Evolutionary conservation across 1,140 invertebrate genomes (phyloP), one percentile per base, ranked within the genome.

Genomic region (Heliothis virescens): DNA sequence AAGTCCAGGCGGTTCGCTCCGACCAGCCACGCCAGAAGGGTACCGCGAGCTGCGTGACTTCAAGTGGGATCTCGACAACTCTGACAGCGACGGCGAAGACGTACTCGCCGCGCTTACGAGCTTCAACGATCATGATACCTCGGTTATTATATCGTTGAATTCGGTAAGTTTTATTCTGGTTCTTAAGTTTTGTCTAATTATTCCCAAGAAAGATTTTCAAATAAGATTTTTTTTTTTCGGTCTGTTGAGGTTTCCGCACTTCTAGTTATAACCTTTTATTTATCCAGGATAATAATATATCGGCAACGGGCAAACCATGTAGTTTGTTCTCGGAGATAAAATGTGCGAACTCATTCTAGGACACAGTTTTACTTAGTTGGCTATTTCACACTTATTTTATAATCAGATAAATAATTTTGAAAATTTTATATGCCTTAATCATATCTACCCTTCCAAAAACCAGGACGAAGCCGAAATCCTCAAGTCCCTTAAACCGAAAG

Each of bases 41-140:
- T 89, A 86, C 79, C 85, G 89, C 13, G 91, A 91, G 67, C 79
- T 91, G 72, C 85, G 90, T 1, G 91, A 89, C 80, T 86, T 87
- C 81, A 87, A 86, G 15, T 55, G 86, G 60, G 87, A 90, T n/a
- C 50, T 85, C 2, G 92, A 94, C 15, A 89, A 90, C 80, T 92
- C 90, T 0, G 92, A 94, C 81, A 91, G 91, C 53, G 92, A 94
- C n/a, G 91, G 89, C 15, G 93, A 94, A 47, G 93, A 94, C 67
- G 86, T 94, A n/a, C 81, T 93, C 4, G 80, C 90, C 13, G 90
- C 91, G 11, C 76, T 94, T 12, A 85, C 86, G 47, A 63, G 82
- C 47, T 91, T 90, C 84, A 88, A 85, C 11, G 91, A 90, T 7
- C 55, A 84, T 16, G 87, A 90, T 72, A 62, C 34, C 11, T 84